These are phyloP conservation scores for Salvator merianae DNA, from an alignment of 2,113 vertebrate genomes.

Conservation along the genomic window DNA sequence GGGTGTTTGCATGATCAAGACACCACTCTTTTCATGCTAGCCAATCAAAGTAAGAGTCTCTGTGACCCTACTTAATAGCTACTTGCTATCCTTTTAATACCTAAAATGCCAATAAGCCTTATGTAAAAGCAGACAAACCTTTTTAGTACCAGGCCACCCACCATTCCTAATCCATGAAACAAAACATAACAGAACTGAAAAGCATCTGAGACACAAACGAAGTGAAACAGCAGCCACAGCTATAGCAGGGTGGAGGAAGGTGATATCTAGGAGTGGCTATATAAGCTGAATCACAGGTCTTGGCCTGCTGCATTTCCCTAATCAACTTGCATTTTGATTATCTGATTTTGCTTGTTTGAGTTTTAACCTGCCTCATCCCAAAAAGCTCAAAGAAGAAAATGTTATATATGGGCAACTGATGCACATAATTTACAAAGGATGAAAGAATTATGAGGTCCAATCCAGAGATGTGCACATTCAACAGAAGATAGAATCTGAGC, in stretches of 20 bases:
- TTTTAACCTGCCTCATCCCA: neutral
- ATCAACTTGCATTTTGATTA: neutral
- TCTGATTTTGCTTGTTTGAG: neutral
- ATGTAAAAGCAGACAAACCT: neutral
- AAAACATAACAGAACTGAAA: neutral
- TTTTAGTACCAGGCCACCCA: neutral
- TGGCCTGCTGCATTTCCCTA: neutral
- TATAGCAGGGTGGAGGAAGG: neutral
- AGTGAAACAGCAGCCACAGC: neutral
- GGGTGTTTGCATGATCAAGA: too few species aligned
- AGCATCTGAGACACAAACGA: too few species aligned
- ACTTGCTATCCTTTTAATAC: too few species aligned
- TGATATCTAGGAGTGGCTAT: neutral
- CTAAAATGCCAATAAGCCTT: neutral
- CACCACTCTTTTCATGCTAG: too few species aligned
- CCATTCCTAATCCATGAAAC: neutral
- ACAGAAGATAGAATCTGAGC: neutral
- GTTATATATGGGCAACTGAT: neutral
- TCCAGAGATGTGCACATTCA: neutral
- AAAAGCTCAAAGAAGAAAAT: neutral
- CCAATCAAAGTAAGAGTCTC: too few species aligned
- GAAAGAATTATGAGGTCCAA: neutral
- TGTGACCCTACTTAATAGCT: neutral
- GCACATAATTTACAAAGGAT: neutral
- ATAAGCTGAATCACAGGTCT: neutral